Evolutionary conservation across 2,797 vertebrate species (phyloP).

Genomic region (Coregonus suidteri): DNA sequence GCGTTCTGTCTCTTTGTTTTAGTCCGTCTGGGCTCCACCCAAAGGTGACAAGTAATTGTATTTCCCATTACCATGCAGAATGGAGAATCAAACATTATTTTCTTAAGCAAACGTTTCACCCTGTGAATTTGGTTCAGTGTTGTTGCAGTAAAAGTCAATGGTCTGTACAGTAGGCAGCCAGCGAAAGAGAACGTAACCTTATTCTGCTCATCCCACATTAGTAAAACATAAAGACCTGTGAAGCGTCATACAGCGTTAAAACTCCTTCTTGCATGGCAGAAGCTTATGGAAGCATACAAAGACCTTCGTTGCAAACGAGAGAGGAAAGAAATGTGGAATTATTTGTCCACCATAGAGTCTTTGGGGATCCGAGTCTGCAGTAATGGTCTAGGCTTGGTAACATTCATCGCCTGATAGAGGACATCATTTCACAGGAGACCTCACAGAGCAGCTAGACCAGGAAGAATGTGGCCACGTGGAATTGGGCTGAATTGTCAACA

Average conservation of each 20-base stretch:
- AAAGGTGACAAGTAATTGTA: constrained; percentile 11
- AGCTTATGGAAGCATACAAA: constrained; percentile 18
- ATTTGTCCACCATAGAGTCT: constrained; percentile 53
- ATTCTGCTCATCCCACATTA: constrained; percentile 17
- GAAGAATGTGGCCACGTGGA: constrained; percentile 71
- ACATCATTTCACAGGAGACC: constrained; percentile 82
- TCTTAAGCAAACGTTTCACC: constrained; percentile 19
- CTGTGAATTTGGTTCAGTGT: constrained; percentile 7
- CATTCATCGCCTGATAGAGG: constrained; percentile 81
- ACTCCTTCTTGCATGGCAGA: constrained; percentile 16
- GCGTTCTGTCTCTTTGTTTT: constrained; percentile 1
- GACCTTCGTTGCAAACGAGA: constrained; percentile 20
- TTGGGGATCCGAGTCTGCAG: constrained; percentile 64
- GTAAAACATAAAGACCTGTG: constrained; percentile 22
- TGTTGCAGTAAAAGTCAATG: constrained; percentile 1
- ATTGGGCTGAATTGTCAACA: constrained; percentile 75
- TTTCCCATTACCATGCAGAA: neutral
- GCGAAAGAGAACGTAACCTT: constrained; percentile 8
- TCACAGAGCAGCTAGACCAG: constrained; percentile 73
- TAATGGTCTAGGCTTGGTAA: constrained; percentile 70
- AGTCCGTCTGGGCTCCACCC: neutral
- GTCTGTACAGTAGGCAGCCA: constrained; percentile 16
- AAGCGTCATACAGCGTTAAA: neutral
- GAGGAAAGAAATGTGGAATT: constrained; percentile 45
- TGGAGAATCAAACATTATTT: constrained; percentile 4